These are phyloP conservation scores for Hirtodrosophila alboralis DNA, from an alignment of 2,888 invertebrate species.

Conservation along the genomic window DNA sequence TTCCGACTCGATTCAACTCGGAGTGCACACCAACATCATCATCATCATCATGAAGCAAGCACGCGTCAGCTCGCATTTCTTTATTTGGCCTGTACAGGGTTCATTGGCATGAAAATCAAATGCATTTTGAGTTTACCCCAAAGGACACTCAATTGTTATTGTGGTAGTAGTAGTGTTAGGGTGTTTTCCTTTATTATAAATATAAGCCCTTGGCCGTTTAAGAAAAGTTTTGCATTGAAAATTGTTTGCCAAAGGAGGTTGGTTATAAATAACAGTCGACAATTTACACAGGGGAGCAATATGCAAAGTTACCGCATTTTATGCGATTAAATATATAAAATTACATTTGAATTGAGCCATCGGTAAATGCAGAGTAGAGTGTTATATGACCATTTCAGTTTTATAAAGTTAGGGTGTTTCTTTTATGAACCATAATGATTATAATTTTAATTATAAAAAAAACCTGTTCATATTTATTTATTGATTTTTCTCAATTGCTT, in stretches of 20 bases:
- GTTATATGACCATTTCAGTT: too few species aligned
- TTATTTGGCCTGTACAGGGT: conserved; percentile 35
- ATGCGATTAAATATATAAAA: too few species aligned
- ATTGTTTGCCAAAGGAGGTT: conserved; percentile 40
- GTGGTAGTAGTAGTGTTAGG: background rate
- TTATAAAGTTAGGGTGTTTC: too few species aligned
- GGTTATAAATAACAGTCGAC: conserved; percentile 28
- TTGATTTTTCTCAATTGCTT: too few species aligned
- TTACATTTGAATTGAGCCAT: too few species aligned
- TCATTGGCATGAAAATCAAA: conserved; percentile 61
- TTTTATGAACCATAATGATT: too few species aligned
- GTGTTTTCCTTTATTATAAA: conserved; percentile 18
- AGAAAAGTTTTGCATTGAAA: conserved; percentile 38
- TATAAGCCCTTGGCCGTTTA: background rate
- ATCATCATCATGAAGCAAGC: background rate
- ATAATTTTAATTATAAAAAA: too few species aligned
- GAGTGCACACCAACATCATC: conserved; percentile 9
- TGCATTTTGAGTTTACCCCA: conserved; percentile 32
- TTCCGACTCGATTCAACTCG: background rate
- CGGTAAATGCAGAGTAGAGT: too few species aligned
- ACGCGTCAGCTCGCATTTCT: conserved; percentile 24
- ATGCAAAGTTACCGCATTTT: conserved; percentile 19
- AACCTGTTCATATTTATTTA: too few species aligned
- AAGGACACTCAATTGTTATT: too few species aligned
- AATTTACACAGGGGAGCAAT: conserved; percentile 23